A percentile compares a stretch with the other conserved stretches of the same genome.
These are phyloP conservation scores for Montifringilla adamsi DNA, from an alignment of 2,113 vertebrate genomes.

Conservation along the genomic window DNA sequence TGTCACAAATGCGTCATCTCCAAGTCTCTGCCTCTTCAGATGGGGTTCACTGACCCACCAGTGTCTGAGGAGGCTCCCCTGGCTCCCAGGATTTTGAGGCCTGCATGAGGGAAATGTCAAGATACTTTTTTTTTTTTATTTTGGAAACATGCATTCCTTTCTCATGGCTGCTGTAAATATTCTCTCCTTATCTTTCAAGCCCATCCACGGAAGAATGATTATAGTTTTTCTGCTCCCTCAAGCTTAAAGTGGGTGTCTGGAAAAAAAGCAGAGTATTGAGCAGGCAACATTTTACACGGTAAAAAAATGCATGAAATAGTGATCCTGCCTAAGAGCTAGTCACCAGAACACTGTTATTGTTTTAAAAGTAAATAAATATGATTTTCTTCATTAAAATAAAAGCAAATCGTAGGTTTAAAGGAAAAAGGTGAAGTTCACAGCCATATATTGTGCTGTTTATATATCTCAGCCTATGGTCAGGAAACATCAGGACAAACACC, in stretches of 20 bases:
- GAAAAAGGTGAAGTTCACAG: not conserved
- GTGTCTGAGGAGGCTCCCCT: not conserved
- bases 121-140: constrained; percentile 7
- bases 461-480: not conserved
- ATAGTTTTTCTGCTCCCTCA: not conserved
- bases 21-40: not conserved
- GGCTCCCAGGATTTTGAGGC: not conserved
- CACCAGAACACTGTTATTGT: not conserved
- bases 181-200: constrained; percentile 33
- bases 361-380: not conserved
- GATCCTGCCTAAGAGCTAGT: not conserved
- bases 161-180: constrained; percentile 60
- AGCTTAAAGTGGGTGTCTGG: not conserved
- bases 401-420: not conserved
- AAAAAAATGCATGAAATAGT: not conserved
- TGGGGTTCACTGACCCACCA: constrained; percentile 18
- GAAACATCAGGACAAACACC: not conserved
- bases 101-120: not conserved
- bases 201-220: constrained; percentile 24
- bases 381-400: not conserved
- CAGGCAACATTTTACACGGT: not conserved
- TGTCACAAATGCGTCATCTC: constrained; percentile 4
- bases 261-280: not conserved
- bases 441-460: not conserved
- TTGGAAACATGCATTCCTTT: constrained; percentile 51